phyloP scores from a whole-genome alignment of 2,797 vertebrate species.

The Gymnothorax reevesii region DNA sequence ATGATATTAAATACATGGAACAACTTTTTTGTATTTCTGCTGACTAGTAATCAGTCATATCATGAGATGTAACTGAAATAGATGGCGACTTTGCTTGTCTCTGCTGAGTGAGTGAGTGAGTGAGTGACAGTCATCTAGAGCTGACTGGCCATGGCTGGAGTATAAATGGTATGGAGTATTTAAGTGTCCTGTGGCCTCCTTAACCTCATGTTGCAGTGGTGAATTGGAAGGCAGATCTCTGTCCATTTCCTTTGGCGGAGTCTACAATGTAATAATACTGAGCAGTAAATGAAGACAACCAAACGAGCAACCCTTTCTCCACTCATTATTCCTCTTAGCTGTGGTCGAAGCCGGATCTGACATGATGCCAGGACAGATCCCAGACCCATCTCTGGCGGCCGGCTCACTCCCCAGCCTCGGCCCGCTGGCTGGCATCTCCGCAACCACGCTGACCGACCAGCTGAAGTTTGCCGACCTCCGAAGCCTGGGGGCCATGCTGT shows the following conservation, averaged over 20 bases:
- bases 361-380: conserved; percentile 97
- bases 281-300: too few relatives aligned
- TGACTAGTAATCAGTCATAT: background rate
- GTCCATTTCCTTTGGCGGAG: background rate
- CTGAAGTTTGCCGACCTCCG: conserved; percentile 88
- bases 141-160: background rate
- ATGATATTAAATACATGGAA: background rate
- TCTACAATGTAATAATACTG: background rate
- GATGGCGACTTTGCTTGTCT: background rate
- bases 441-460: conserved; percentile 86
- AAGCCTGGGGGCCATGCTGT: conserved; percentile 88
- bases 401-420: conserved; percentile 87
- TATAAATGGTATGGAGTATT: background rate
- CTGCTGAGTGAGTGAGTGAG: background rate
- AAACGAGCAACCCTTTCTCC: background rate
- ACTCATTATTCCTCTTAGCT: conserved; percentile 56
- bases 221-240: background rate
- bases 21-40: background rate
- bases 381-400: conserved; percentile 89
- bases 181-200: background rate
- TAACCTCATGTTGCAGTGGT: background rate
- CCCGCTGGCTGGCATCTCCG: conserved; percentile 83
- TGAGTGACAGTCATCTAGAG: background rate
- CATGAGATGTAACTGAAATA: background rate
- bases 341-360: conserved; percentile 78